Percentiles rank a stretch among this genome's conserved stretches.
Conservation (phyloP, 2,113 vertebrate species). For the Kryptolebias marmoratus region DNA sequence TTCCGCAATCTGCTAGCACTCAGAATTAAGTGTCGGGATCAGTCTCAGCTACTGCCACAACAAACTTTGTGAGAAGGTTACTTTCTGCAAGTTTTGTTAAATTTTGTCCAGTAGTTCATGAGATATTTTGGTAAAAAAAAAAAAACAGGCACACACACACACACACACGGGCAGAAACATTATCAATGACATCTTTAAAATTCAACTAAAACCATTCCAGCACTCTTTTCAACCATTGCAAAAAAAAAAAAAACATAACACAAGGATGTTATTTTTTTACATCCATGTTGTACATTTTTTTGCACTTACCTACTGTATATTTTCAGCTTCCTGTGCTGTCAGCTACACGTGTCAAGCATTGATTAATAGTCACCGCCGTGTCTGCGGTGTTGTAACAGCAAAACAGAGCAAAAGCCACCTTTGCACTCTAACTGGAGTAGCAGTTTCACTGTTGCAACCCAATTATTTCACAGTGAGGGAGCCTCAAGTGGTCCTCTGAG, state of each 20-base stretch:
- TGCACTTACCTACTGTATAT: constrained; percentile 16
- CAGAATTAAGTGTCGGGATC: no score
- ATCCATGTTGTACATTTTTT: not conserved
- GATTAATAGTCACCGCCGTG: constrained; percentile 64
- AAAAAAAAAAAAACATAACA: not conserved
- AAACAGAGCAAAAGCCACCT: constrained; percentile 69
- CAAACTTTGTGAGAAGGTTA: no score
- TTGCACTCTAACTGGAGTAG: constrained; percentile 65
- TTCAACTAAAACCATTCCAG: not conserved
- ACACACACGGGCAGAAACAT: no score
- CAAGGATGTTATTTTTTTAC: not conserved
- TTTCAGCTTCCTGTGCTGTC: constrained; percentile 26
- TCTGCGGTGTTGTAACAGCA: constrained; percentile 51
- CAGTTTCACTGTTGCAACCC: constrained; percentile 69
- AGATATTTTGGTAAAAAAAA: no score
- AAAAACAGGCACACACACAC: no score
- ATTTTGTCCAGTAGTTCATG: no score
- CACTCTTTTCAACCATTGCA: not conserved
- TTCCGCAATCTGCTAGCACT: no score
- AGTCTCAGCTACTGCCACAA: no score
- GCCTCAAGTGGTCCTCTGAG: constrained; percentile 77
- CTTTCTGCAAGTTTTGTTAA: no score
- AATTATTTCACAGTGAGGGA: constrained; percentile 80
- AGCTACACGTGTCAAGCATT: constrained; percentile 51
- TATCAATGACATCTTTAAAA: not conserved